These are phyloP conservation scores for Drosophila elegans DNA, from an alignment of 1,140 invertebrate species.

Conservation along the genomic window DNA sequence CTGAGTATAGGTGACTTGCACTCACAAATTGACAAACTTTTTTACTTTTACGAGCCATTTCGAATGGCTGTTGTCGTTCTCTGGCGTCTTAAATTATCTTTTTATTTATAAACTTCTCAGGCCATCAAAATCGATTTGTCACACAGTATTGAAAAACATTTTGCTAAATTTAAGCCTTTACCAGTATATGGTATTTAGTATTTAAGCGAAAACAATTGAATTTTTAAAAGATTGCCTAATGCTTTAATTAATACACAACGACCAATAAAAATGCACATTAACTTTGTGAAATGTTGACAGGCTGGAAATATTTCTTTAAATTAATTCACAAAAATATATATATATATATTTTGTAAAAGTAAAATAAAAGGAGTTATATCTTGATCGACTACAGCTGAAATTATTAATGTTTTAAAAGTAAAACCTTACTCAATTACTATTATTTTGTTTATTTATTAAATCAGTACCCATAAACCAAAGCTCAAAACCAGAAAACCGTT, in stretches of 20 bases:
- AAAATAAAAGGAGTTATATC: too few species aligned
- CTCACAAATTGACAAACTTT: slow-evolving; percentile 24
- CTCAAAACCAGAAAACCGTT: neutral
- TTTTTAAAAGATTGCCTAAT: slow-evolving; percentile 5
- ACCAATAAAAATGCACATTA: neutral
- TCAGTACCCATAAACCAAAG: too few species aligned
- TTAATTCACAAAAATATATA: neutral
- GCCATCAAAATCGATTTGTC: slow-evolving; percentile 35
- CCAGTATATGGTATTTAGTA: slow-evolving; percentile 5
- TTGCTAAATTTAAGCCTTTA: slow-evolving; percentile 14
- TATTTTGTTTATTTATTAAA: too few species aligned
- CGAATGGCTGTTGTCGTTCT: slow-evolving; percentile 12
- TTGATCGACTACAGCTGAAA: too few species aligned
- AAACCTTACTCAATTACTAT: too few species aligned
- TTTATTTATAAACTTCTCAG: slow-evolving; percentile 32
- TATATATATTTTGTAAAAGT: too few species aligned
- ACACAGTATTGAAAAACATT: slow-evolving; percentile 13
- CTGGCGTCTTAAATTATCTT: slow-evolving; percentile 32
- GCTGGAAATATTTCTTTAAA: neutral
- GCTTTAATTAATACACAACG: neutral
- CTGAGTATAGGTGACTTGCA: slow-evolving; percentile 30
- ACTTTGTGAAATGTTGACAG: neutral
- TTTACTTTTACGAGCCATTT: slow-evolving; percentile 31
- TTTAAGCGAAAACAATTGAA: slow-evolving; percentile 12
- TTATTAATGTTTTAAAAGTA: too few species aligned